Base-by-base conservation (phyloP, 2,797 vertebrate species). In the Schizopygopsis malacanthus region DNA sequence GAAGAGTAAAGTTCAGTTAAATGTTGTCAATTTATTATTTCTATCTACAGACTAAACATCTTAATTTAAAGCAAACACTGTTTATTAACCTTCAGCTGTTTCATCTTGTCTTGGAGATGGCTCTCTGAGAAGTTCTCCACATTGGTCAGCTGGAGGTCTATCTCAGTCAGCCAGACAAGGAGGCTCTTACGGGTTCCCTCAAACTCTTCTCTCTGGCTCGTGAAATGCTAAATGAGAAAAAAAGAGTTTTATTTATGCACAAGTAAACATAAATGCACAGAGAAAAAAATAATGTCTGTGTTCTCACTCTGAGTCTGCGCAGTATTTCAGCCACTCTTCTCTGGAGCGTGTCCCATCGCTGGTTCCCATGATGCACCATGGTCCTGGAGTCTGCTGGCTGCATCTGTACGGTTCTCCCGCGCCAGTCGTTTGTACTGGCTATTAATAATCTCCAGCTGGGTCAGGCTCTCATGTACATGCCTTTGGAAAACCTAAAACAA, bases 51-150 rank as follows among this genome's bases (percentile, higher is more conserved):
- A 25, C 76, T 25, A 56, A 82, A 73, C 15, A 2, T n/a, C 8
- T 63, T 28, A 2, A 45, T 54, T 43, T 78, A 22, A 6, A 71
- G 12, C 1, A 69, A 81, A 69, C 9, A 1, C 18, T 18, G 37
- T 13, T 56, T 52, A 54, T 2, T 70, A 90, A 99, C 98, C 0
- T 97, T 97, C 87, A 99, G 96, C 90, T 97, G 97, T 59, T 96
- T 96, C 90, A 99, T 97, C 93, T 98, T 99, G 90, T 99, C 96
- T 4, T 97, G 96, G 0, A 97, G 94, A 59, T 98, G 96, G 1
- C 96, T 98, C 92, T 99, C 96, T 0, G 97, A 98, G 90, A 99
- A 98, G 92, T 98, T 97, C 12, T 99, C 98, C 54, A 99, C 97
- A 0, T 98, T 97, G 81, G 97, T 99, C 85, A 99, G 97, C 93